Evolutionary conservation across 30 jellyfish, hydroid and myxozoan species (phyloP), one percentile per base, ranked within the genome.

Genomic region (Pelagia noctiluca): DNA sequence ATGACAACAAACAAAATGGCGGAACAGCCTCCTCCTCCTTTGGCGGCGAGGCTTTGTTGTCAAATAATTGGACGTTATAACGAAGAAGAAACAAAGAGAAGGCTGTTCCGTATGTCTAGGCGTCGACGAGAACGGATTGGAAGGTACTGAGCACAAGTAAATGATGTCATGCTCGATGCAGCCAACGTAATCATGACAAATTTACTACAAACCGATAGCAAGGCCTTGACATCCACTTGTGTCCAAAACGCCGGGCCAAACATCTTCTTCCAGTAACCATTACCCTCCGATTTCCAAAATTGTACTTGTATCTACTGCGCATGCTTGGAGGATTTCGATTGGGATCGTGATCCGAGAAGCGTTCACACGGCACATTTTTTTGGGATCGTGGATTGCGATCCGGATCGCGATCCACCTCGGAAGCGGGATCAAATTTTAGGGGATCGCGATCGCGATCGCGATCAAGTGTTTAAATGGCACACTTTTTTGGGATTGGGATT

Each of bases 181-280:
- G n/a, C n/a, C n/a, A n/a, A n/a, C n/a, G n/a, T n/a, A n/a, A n/a
- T n/a, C n/a, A n/a, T n/a, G n/a, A n/a, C n/a, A n/a, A n/a, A n/a
- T n/a, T n/a, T n/a, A n/a, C n/a, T n/a, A n/a, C n/a, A n/a, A n/a
- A n/a, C n/a, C n/a, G n/a, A n/a, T n/a, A n/a, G n/a, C n/a, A n/a
- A n/a, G n/a, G n/a, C n/a, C n/a, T n/a, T n/a, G n/a, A n/a, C n/a
- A n/a, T n/a, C n/a, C n/a, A n/a, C 84, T 82, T 88, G 76, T 37
- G 67, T 87, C 34, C 57, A 42, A 42, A 42, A 42, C 57, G 57
- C 57, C 16, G 57, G 57, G 8, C 8, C 57, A 42, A 16, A 42
- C 57, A 42, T 42, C 16, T 42, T 42, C 16, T 16, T 42, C 12
- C 16, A 5, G 8, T 42, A 8, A 8, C 16, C 57, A 8, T 42